Evolutionary conservation across 1,140 invertebrate genomes (phyloP).

Genomic region (Bombus superbus): DNA sequence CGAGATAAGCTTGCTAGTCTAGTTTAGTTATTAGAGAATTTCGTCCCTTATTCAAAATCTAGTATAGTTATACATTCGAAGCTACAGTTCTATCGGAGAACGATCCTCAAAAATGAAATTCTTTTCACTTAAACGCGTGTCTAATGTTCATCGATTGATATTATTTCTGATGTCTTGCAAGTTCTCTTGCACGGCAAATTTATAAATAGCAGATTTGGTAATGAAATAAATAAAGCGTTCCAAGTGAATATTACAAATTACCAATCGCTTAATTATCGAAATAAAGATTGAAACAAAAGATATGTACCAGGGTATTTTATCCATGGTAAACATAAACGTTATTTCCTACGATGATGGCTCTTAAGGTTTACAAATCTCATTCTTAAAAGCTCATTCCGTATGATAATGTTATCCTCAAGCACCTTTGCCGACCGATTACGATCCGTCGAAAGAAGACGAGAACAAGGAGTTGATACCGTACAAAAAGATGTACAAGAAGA

Average conservation of each 20-base stretch:
- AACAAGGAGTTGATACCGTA: slow-evolving; percentile 71
- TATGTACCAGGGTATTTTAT: too few relatives aligned
- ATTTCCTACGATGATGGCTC: too few relatives aligned
- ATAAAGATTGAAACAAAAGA: too few relatives aligned
- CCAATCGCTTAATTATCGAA: too few relatives aligned
- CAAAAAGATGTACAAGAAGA: slow-evolving; percentile 58
- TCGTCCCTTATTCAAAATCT: neutral
- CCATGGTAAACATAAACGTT: too few relatives aligned
- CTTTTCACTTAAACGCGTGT: too few relatives aligned
- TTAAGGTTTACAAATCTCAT: neutral
- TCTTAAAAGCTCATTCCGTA: neutral
- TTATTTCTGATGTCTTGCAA: neutral
- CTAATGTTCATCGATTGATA: too few relatives aligned
- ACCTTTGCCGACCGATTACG: slow-evolving; percentile 64
- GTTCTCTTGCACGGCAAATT: neutral
- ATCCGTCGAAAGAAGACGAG: slow-evolving; percentile 70
- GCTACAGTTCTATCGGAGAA: too few relatives aligned
- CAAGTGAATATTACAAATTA: neutral
- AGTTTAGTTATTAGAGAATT: neutral
- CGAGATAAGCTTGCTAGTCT: neutral
- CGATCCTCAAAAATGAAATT: too few relatives aligned
- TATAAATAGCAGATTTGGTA: neutral
- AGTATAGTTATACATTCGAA: too few relatives aligned
- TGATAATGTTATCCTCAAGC: slow-evolving; percentile 26
- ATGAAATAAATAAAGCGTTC: neutral